Conservation (phyloP, 2,113 vertebrate species). For the Cervus canadensis region DNA sequence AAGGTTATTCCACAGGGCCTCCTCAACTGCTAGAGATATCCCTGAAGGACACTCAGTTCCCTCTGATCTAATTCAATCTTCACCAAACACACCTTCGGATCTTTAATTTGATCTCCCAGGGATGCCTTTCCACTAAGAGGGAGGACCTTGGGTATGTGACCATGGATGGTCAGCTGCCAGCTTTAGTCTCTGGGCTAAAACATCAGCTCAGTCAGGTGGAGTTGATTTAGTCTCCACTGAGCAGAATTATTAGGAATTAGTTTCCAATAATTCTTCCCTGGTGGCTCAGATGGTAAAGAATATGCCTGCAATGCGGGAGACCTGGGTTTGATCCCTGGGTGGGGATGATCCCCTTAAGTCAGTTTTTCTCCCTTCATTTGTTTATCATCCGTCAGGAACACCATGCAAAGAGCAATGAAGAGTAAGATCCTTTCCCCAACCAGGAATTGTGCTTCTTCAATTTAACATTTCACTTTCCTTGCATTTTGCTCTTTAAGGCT, state of each 20-base stretch:
- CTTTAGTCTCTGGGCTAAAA: neutral
- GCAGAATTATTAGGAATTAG: neutral
- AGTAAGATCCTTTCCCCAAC: neutral
- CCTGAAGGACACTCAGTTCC: constrained; percentile 34
- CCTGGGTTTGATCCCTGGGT: neutral
- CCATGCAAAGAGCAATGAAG: neutral
- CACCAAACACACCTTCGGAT: neutral
- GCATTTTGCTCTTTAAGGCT: neutral
- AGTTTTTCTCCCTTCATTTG: neutral
- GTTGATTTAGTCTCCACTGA: neutral
- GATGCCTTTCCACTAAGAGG: neutral
- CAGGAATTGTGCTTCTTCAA: neutral
- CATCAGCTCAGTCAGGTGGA: neutral
- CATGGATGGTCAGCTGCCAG: neutral
- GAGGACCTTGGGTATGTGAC: neutral
- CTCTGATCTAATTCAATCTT: constrained; percentile 41
- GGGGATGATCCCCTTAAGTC: neutral
- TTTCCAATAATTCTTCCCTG: neutral
- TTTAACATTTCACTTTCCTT: neutral
- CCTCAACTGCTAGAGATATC: neutral
- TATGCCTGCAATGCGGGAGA: neutral
- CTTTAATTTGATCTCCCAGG: constrained; percentile 26
- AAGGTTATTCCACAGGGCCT: neutral
- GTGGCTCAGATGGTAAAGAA: neutral
- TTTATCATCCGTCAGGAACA: neutral